Base-by-base conservation (phyloP, 2,797 vertebrate species). In the Poecilia velifera region DNA sequence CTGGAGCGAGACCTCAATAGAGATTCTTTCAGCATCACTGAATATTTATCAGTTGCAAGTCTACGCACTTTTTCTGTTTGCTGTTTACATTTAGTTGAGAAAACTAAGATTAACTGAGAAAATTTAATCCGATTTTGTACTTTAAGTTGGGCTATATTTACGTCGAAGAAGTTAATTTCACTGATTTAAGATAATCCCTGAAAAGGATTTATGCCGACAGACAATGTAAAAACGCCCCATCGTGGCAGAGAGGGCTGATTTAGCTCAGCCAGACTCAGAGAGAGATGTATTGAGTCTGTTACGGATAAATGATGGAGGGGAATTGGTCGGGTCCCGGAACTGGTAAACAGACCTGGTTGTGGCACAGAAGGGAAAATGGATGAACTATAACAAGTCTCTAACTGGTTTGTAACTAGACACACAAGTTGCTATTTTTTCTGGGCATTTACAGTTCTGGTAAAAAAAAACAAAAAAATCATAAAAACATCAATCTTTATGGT, bases 231-330 rank as follows among this genome's bases (percentile, higher is more conserved):
- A 62, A 49, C 7, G n/a, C 39, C 18, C 49, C 46, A 55, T 75
- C 39, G 28, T 47, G 25, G 41, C 9, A 59, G 49, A 73, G 7
- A 43, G 9, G 28, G 36, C 64, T 28, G 78, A 47, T 71, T 22
- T 39, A 28, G 43, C 28, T 79, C 53, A 68, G 76, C 76, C 77
- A 78, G 31, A 76, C 70, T 34, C 0, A 13, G 10, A 47, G 31
- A 28, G 7, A 68, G 39, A 47, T 20, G 20, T 55, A 39, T 62
- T 18, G 49, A 51, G 49, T 51, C 20, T 53, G 20, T 53, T 22
- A 22, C 8, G 20, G 7, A 53, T 25, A 53, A 25, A 53, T 22
- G 51, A 53, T 3, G 8, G 51, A 25, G 8, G 16, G 20, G 49
- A 8, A 22, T 51, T 51, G 49, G 49, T 51, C 2, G 49, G 49